These are phyloP conservation scores for Myiozetetes cayanensis DNA, from an alignment of 2,113 vertebrate species.

Conservation along the genomic window DNA sequence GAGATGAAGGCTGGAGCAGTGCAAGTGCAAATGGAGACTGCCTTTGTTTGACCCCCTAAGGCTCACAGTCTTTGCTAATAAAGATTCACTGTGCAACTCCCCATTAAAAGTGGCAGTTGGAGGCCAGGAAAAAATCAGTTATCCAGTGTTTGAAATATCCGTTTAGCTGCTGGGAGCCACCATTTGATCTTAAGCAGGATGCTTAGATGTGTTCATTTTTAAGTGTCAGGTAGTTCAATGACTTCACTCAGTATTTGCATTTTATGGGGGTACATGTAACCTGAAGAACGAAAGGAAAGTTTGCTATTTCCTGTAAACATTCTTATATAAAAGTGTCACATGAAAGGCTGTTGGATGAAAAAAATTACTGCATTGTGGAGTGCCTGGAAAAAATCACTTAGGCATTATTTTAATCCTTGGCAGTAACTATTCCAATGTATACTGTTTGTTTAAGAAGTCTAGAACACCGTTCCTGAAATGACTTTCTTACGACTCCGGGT, in stretches of 20 bases:
- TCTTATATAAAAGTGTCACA: conserved; percentile 71
- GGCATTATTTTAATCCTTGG: conserved; percentile 55
- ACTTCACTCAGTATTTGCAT: conserved; percentile 5
- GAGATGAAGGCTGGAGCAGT: neutral
- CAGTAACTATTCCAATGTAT: conserved; percentile 38
- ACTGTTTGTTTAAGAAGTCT: conserved; percentile 65
- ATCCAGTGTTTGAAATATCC: conserved; percentile 56
- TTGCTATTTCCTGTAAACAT: conserved; percentile 69
- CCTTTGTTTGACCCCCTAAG: neutral
- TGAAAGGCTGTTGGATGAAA: conserved; percentile 68
- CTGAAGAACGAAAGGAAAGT: conserved; percentile 52
- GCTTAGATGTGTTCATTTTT: conserved; percentile 55
- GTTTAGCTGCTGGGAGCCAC: conserved; percentile 52
- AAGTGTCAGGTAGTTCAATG: conserved; percentile 49
- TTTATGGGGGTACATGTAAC: conserved; percentile 30
- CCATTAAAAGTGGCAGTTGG: neutral
- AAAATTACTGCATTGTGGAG: conserved; percentile 28
- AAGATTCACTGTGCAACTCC: neutral
- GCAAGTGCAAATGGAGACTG: neutral
- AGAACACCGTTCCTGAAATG: conserved; percentile 2
- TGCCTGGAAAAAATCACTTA: conserved; percentile 72
- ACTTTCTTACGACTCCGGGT: conserved; percentile 52
- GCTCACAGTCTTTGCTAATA: neutral
- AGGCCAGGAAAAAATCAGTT: conserved; percentile 36
- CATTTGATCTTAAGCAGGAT: conserved; percentile 68